Base-by-base conservation (phyloP, 2,888 invertebrate genomes). In the Frankliniella fusca region DNA sequence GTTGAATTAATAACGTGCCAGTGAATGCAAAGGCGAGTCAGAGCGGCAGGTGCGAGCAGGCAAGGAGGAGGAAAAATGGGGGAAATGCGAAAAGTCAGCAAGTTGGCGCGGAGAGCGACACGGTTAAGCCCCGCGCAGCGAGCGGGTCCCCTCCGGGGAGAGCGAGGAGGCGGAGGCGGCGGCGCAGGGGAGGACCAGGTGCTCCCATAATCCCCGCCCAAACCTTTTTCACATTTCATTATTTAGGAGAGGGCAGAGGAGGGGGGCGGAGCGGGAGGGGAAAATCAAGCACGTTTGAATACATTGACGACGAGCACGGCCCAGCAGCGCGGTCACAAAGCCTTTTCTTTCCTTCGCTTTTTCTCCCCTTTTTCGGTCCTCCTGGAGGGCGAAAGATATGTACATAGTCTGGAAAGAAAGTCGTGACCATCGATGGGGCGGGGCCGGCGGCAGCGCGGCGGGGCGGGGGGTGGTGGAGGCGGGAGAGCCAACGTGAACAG, bases 1-100 rank as follows among this genome's bases (percentile, higher is more conserved):
- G 70, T 76, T 76, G 70, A 76, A 76, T 23, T 76, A 76, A 23
- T 76, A 76, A 76, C 70, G 70, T 76, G 23, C 70, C 70, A 12
- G 7, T 76, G 70, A 23, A 76, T 76, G 70, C 27, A 27, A 27
- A 9, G 70, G 70, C 70, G 12, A 27, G 70, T 27, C 70, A 76
- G 1, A 12, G 23, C 23, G 70, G 70, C 70, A 23, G 70, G 70
- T 23, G 70, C n/a, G 70, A 23, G n/a, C n/a, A n/a, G n/a, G 23
- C 20, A 23, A 5, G 70, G 70, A 0, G 54, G 54, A 54, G 54
- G 54, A 54, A 54, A 18, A 54, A n/a, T n/a, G 23, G 23, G 70
- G 23, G 23, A 70, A 70, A 70, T 23, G 23, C 70, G 70, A 23
- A 20, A 23, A 70, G 70, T 61, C 61, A 61, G 61, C 61, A 61